A percentile compares a stretch with the other conserved stretches of the same genome.
Conservation (phyloP, 2,113 vertebrate species). For the Salvator merianae region DNA sequence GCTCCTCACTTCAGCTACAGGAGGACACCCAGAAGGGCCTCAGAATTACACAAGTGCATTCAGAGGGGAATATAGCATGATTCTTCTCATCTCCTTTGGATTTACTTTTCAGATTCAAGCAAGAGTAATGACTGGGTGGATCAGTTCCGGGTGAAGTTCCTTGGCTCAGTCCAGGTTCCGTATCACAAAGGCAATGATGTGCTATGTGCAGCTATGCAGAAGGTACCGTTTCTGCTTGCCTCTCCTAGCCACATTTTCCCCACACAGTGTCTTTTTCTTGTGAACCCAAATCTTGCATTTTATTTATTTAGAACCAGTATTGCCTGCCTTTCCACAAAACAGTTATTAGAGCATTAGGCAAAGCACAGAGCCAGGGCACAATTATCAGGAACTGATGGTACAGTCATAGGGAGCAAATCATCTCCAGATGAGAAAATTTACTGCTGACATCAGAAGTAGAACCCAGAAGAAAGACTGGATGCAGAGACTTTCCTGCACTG, state of each 20-base stretch:
- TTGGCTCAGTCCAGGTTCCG: conserved; percentile 95
- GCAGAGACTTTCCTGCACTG: background rate
- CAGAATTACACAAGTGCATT: too few relatives aligned
- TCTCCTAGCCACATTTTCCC: background rate
- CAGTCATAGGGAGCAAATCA: background rate
- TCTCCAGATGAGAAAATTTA: background rate
- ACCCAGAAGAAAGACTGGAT: background rate
- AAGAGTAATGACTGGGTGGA: conserved; percentile 92
- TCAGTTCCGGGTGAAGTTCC: conserved; percentile 90
- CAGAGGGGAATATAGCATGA: background rate
- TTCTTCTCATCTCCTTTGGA: background rate
- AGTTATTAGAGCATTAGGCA: background rate
- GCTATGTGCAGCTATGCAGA: conserved; percentile 98
- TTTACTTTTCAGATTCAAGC: conserved; percentile 72
- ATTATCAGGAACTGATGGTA: background rate
- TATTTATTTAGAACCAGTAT: background rate
- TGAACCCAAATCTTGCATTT: background rate
- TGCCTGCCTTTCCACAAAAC: background rate
- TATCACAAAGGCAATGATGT: conserved; percentile 98
- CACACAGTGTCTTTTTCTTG: background rate
- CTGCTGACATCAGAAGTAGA: background rate
- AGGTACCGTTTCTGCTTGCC: conserved; percentile 75
- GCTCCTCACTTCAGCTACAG: too few relatives aligned
- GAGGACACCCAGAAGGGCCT: too few relatives aligned
- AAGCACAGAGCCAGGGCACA: background rate